Evolutionary conservation across 1,140 invertebrate genomes (phyloP), one percentile per base, ranked within the genome.

Genomic region (Nebria ingens): DNA sequence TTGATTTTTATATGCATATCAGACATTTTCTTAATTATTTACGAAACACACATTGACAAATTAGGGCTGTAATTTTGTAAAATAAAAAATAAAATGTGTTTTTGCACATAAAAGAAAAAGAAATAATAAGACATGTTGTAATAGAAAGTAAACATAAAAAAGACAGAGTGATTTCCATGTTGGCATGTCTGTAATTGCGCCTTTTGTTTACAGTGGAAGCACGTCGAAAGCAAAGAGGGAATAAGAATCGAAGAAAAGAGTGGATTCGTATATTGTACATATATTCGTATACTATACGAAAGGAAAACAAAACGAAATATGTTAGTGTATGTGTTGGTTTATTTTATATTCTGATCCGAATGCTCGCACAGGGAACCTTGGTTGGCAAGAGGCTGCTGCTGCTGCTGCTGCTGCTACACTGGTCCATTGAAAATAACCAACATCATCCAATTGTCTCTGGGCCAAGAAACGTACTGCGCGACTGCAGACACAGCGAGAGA

Each of bases 341-440:
- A 69, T 69, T 69, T 69, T 69, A 69, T 68, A 68, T 68, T 68
- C 67, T 62, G 64, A 68, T 68, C 66, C 65, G 61, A 63, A 65
- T 66, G 67, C 63, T 61, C 60, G 50, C 60, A 56, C 59, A 62
- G 60, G 62, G 63, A 62, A 61, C 55, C 58, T 62, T 58, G 59
- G 59, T n/a, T n/a, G n/a, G 58, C 56, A n/a, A n/a, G n/a, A n/a
- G 56, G 59, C 57, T 55, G 23, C 55, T 52, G 53, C 20, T 59
- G 54, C 23, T 29, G 15, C 22, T 19, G 40, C 49, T 19, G 19
- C 50, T 50, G 51, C 52, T 49, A 53, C n/a, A n/a, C 53, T 51
- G 22, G 38, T 19, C 22, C 34, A 51, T 51, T 52, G 58, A 63
- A 62, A 58, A 60, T 45, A 55, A 53, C 52, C 54, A 51, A 61